Percentiles rank a stretch among this genome's conserved stretches.
These are phyloP conservation scores for Ennomos quercinarius DNA, from an alignment of 2,888 invertebrate species.

Conservation along the genomic window DNA sequence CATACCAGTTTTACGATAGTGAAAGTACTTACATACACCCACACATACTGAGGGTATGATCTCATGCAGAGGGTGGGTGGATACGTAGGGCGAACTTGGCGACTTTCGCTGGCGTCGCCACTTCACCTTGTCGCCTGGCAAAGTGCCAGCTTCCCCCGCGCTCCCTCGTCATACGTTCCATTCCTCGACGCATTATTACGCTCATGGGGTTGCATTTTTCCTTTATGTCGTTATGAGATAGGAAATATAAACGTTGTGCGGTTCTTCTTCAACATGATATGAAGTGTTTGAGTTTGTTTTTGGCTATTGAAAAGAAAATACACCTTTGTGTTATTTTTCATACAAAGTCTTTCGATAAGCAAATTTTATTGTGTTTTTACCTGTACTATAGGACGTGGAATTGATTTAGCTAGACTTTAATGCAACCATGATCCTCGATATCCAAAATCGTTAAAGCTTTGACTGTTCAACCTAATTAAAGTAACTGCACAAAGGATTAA, in stretches of 20 bases:
- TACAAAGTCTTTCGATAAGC: too few species aligned
- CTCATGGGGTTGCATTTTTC: conserved; percentile 25
- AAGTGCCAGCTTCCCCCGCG: conserved; percentile 59
- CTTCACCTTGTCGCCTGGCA: conserved; percentile 80
- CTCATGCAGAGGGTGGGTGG: conserved; percentile 14
- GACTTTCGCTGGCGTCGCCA: conserved; percentile 79
- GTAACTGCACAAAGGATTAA: too few species aligned
- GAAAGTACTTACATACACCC: too few species aligned
- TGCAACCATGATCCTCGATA: too few species aligned
- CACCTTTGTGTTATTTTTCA: too few species aligned
- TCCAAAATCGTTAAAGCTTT: too few species aligned
- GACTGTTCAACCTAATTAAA: too few species aligned
- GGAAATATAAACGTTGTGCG: conserved; percentile 12
- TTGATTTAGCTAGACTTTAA: too few species aligned
- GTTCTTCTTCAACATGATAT: conserved; percentile 7
- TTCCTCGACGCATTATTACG: conserved; percentile 24
- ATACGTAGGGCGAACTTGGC: conserved; percentile 45
- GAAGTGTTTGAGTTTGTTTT: neutral
- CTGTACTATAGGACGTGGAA: too few species aligned
- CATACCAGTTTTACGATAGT: too few species aligned
- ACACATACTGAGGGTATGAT: neutral
- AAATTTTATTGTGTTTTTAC: too few species aligned
- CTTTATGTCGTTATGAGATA: conserved; percentile 19
- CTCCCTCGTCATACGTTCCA: conserved; percentile 27
- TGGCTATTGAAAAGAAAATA: too few species aligned